Evolutionary conservation across 2,888 invertebrate species (phyloP).

Genomic region (Lacanobia oleracea): DNA sequence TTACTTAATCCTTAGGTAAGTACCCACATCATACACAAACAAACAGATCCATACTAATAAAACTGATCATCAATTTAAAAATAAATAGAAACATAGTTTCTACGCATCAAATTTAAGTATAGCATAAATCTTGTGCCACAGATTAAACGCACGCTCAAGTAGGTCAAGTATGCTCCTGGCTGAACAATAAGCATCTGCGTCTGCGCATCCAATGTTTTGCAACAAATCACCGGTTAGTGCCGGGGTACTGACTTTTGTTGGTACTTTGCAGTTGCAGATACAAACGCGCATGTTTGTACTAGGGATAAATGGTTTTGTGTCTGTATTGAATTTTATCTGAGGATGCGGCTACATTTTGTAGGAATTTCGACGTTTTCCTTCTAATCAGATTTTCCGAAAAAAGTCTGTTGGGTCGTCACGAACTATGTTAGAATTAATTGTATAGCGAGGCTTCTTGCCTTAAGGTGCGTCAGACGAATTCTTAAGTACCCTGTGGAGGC

Average conservation of each 20-base stretch:
- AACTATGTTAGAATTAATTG: not conserved
- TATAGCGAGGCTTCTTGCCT: not conserved
- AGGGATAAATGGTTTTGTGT: slow-evolving; percentile 26
- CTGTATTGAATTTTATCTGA: not conserved
- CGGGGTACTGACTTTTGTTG: slow-evolving; percentile 37
- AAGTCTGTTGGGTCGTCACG: not conserved
- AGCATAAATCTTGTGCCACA: slow-evolving; percentile 59
- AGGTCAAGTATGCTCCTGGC: slow-evolving; percentile 70
- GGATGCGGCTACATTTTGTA: not conserved
- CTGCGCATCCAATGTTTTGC: slow-evolving; percentile 51
- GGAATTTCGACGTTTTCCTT: not conserved
- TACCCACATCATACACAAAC: slow-evolving; percentile 7
- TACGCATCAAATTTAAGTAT: slow-evolving; percentile 34
- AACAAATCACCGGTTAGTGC: slow-evolving; percentile 57
- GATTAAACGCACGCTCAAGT: slow-evolving; percentile 55
- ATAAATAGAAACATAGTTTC: slow-evolving; percentile 42
- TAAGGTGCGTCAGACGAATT: too few relatives aligned
- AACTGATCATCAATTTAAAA: slow-evolving; percentile 33
- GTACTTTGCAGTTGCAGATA: slow-evolving; percentile 17
- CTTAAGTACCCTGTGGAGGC: too few relatives aligned
- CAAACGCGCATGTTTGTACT: slow-evolving; percentile 15
- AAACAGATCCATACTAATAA: slow-evolving; percentile 17
- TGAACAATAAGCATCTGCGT: slow-evolving; percentile 63
- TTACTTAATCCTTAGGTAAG: slow-evolving; percentile 25
- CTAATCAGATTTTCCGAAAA: not conserved